Percentiles rank a stretch among this genome's conserved stretches.
Evolutionary conservation across 1,140 invertebrate species (phyloP).

Genomic region (Pachyrhynchus sulphureomaculatus): DNA sequence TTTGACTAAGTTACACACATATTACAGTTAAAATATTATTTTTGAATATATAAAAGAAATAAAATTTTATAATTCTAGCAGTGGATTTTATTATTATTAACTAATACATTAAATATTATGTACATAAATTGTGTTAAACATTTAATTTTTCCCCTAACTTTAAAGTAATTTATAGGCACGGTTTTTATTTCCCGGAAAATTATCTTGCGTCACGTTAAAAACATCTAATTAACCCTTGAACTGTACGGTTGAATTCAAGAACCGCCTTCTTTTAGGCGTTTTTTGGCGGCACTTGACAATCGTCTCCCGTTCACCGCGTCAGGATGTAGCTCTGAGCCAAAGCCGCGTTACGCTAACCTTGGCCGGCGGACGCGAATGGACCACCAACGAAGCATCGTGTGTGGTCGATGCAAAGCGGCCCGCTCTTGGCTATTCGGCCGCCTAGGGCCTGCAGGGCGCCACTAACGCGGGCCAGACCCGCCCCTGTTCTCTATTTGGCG

Average conservation of each 20-base stretch:
- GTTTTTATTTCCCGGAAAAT: not conserved
- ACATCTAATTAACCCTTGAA: not conserved
- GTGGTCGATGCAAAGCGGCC: not conserved
- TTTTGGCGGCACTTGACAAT: conserved; percentile 14
- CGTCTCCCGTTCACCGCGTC: conserved; percentile 2
- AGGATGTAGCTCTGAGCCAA: conserved; percentile 16
- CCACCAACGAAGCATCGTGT: conserved; percentile 17
- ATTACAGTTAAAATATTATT: no score
- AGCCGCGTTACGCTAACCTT: conserved; percentile 24
- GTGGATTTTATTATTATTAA: no score
- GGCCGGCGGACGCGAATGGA: conserved; percentile 18
- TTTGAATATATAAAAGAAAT: no score
- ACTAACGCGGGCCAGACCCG: conserved; percentile 9
- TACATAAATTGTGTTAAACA: no score
- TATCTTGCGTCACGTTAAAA: not conserved
- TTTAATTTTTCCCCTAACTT: no score
- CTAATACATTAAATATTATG: no score
- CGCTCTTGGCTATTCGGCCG: not conserved
- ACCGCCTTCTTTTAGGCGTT: conserved; percentile 5
- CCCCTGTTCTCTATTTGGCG: conserved; percentile 12
- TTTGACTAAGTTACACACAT: no score
- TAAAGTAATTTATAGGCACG: no score
- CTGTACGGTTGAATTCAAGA: not conserved
- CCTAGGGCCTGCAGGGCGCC: conserved; percentile 6
- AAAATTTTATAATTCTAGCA: no score